Conservation (phyloP, 1,140 invertebrate genomes). For the Pseudomyrmex pallidus region DNA sequence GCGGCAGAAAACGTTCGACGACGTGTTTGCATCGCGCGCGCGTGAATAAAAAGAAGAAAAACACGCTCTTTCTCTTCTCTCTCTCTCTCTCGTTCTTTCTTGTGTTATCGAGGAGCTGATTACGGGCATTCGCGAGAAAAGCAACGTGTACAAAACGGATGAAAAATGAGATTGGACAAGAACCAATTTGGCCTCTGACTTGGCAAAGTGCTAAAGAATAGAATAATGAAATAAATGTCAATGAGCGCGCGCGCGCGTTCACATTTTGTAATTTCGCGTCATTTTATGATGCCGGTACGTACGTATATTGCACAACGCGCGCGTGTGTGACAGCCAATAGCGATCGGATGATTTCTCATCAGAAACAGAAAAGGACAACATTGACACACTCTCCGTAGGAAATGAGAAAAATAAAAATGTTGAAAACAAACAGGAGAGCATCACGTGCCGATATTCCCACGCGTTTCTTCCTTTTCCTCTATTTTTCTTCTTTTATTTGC, state of each 20-base stretch:
- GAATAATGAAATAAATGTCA: conserved; percentile 46
- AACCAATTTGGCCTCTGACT: conserved; percentile 29
- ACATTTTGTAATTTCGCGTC: background rate
- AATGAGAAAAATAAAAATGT: conserved; percentile 12
- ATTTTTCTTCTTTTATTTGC: background rate
- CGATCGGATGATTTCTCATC: conserved; percentile 41
- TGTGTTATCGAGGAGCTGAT: background rate
- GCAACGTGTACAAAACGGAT: background rate
- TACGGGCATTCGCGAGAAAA: background rate
- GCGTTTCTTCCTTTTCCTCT: background rate
- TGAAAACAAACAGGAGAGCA: background rate
- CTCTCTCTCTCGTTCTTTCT: too few relatives aligned
- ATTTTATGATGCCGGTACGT: background rate
- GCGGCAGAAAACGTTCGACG: background rate
- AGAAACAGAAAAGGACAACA: conserved; percentile 16
- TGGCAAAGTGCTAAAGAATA: conserved; percentile 11
- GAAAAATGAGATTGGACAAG: conserved; percentile 9
- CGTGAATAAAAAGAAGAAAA: background rate
- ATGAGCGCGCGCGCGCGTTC: background rate
- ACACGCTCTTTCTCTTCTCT: too few relatives aligned
- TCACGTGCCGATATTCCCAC: conserved; percentile 45
- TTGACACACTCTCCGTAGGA: conserved; percentile 32
- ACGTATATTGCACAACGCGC: background rate
- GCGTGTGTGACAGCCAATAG: conserved; percentile 5
- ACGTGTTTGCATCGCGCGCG: conserved; percentile 3